These are phyloP conservation scores for Agelaius tricolor DNA, from an alignment of 2,113 vertebrate species.

Conservation along the genomic window DNA sequence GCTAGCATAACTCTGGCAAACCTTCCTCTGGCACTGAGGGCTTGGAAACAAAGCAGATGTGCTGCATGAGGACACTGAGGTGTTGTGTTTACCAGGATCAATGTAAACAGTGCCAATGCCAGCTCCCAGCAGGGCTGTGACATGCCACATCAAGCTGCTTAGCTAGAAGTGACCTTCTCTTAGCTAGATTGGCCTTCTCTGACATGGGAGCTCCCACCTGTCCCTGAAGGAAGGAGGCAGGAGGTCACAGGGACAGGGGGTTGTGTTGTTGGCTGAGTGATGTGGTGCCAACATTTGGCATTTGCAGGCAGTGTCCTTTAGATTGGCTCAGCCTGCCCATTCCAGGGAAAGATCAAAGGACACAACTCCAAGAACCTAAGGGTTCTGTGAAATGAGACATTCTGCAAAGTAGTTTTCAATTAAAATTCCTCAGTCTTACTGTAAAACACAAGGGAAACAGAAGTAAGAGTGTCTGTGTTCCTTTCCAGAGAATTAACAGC, in stretches of 20 bases:
- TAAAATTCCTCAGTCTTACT: background rate
- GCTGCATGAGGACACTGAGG: background rate
- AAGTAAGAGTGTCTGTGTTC: background rate
- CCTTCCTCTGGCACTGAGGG: background rate
- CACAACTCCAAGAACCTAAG: background rate
- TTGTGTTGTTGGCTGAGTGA: background rate
- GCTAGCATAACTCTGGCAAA: background rate
- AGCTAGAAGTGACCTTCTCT: background rate
- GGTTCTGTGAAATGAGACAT: background rate
- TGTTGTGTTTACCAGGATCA: background rate
- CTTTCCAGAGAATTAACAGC: background rate
- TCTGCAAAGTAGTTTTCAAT: background rate
- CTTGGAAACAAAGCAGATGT: background rate
- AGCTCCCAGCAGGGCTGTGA: background rate
- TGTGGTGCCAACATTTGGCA: background rate
- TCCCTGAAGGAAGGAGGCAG: background rate
- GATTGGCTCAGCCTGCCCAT: background rate
- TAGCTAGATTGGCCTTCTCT: background rate
- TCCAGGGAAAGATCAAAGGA: background rate
- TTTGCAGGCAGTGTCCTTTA: background rate
- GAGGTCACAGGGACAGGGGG: constrained; percentile 7
- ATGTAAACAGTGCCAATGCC: background rate
- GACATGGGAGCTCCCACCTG: background rate
- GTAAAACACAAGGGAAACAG: background rate
- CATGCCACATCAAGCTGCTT: background rate